Conservation (phyloP, 2,113 vertebrate genomes). For the Oophaga pumilio region DNA sequence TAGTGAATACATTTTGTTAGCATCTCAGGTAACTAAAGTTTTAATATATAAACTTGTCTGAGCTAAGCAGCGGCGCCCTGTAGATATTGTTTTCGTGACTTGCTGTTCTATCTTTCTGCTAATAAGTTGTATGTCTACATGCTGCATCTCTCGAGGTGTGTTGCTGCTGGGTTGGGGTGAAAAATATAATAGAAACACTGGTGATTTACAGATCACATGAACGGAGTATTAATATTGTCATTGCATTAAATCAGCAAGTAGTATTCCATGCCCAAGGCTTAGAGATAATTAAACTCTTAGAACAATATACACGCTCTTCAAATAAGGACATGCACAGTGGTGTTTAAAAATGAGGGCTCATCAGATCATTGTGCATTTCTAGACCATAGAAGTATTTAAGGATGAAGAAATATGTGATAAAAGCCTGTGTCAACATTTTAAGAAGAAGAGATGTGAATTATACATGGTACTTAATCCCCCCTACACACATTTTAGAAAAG, state of each 20-base stretch:
- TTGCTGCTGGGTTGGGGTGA: conserved; percentile 20
- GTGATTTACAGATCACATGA: conserved; percentile 26
- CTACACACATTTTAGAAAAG: background rate
- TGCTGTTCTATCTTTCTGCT: conserved; percentile 28
- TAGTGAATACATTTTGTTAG: conserved; percentile 11
- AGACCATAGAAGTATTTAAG: background rate
- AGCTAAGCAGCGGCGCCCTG: background rate
- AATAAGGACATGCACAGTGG: background rate
- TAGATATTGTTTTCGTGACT: conserved; percentile 28
- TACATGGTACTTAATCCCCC: background rate
- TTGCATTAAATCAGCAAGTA: conserved; percentile 49
- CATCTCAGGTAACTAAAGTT: background rate
- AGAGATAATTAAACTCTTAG: conserved; percentile 43
- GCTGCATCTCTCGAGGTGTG: conserved; percentile 11
- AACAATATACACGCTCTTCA: conserved; percentile 33
- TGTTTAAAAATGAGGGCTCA: conserved; percentile 6
- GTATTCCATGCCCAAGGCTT: conserved; percentile 36
- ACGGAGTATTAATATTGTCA: conserved; percentile 35
- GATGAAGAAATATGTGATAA: background rate
- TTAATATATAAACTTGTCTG: background rate
- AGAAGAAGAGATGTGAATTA: background rate
- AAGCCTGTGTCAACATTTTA: background rate
- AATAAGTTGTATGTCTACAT: conserved; percentile 8
- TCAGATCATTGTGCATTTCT: background rate
- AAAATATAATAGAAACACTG: conserved; percentile 16